A percentile compares a stretch with the other conserved stretches of the same genome.
These are phyloP conservation scores for Patiria miniata DNA, from an alignment of 35 echinoderm and acorn worm species.

Conservation along the genomic window DNA sequence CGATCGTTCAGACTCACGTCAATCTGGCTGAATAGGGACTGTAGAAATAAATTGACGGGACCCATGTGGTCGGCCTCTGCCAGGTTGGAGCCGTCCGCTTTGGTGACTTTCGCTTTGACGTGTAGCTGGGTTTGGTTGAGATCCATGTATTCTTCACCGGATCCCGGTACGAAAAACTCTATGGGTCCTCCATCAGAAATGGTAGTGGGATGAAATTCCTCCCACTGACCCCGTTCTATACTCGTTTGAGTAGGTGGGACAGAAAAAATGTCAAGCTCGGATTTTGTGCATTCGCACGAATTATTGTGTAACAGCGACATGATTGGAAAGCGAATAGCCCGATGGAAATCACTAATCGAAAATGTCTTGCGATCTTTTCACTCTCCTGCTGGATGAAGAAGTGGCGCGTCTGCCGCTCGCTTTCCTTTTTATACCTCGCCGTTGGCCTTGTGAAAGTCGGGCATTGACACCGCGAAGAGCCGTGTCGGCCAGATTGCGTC, in stretches of 20 bases:
- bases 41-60: constrained; percentile 60
- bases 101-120: constrained; percentile 59
- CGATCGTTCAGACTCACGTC: constrained; percentile 61
- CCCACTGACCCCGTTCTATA: constrained; percentile 51
- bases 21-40: constrained; percentile 61
- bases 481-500: neutral
- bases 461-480: too few relatives aligned
- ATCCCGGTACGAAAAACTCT: constrained; percentile 54
- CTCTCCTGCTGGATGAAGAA: too few relatives aligned
- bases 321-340: neutral
- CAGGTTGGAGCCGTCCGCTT: constrained; percentile 31
- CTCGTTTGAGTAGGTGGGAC: constrained; percentile 54
- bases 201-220: constrained; percentile 50
- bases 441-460: too few relatives aligned
- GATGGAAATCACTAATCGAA: too few relatives aligned
- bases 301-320: constrained; percentile 33
- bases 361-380: too few relatives aligned
- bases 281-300: constrained; percentile 64
- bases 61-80: constrained; percentile 22
- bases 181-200: constrained; percentile 51
- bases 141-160: constrained; percentile 61
- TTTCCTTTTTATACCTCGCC: too few relatives aligned
- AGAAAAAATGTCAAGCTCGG: constrained; percentile 65
- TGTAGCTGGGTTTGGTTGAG: constrained; percentile 47
- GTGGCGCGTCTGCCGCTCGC: too few relatives aligned